A percentile compares a stretch with the other conserved stretches of the same genome.
Conservation (phyloP, 2,888 invertebrate species). For the Drosophila paramelanica region DNA sequence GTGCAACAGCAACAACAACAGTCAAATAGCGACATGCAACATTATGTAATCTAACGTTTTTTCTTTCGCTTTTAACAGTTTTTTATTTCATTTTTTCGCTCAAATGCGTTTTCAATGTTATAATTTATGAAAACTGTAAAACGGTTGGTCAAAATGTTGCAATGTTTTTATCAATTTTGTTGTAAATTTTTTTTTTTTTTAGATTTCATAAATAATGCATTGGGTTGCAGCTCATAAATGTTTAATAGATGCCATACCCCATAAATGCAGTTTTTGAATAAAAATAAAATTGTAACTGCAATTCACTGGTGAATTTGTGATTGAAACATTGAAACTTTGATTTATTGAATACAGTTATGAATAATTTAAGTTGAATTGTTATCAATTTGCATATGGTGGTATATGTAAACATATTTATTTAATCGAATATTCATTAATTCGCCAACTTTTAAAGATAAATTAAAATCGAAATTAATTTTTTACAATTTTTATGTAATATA, state of each 20-base stretch:
- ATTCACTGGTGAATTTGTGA: slow-evolving; percentile 14
- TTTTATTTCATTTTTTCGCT: slow-evolving; percentile 12
- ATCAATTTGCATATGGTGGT: slow-evolving; percentile 9
- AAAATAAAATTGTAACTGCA: slow-evolving; percentile 1
- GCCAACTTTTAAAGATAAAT: not conserved
- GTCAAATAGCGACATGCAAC: slow-evolving; percentile 30
- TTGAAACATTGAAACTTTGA: slow-evolving; percentile 25
- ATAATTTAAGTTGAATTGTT: slow-evolving; percentile 6
- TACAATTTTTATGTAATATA: not conserved
- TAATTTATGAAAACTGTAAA: slow-evolving; percentile 58
- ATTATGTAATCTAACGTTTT: slow-evolving; percentile 57
- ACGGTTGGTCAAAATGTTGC: slow-evolving; percentile 31
- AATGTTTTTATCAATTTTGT: slow-evolving; percentile 7
- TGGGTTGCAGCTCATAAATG: slow-evolving; percentile 47
- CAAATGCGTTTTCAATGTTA: slow-evolving; percentile 55
- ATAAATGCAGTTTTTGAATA: slow-evolving; percentile 27
- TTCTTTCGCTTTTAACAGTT: slow-evolving; percentile 18
- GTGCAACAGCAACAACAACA: slow-evolving; percentile 33
- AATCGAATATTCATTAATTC: not conserved
- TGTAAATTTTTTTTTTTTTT: not conserved
- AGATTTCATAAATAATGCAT: slow-evolving; percentile 62
- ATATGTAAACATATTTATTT: not conserved
- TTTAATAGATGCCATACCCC: slow-evolving; percentile 36
- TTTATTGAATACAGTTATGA: slow-evolving; percentile 20
- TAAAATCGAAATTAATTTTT: not conserved